phyloP scores from a whole-genome alignment of 2,113 vertebrate species.

The Noctilio leporinus region DNA sequence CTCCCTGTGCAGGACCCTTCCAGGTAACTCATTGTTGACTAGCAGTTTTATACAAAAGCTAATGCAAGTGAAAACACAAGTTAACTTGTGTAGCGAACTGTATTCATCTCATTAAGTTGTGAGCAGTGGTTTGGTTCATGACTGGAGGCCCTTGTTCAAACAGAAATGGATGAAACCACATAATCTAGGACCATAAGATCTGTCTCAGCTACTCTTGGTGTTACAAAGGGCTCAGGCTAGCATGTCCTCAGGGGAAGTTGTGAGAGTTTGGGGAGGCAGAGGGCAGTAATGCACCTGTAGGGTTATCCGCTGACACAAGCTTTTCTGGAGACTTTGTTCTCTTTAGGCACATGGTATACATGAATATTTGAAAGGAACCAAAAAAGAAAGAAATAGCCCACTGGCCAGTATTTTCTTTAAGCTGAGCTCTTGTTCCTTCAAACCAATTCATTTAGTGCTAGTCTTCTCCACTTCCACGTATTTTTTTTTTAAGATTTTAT shows the following conservation, averaged over 20 bases:
- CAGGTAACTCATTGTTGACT: too few species aligned
- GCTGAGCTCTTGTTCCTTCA: not conserved
- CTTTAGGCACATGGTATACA: not conserved
- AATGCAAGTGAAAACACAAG: too few species aligned
- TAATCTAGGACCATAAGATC: not conserved
- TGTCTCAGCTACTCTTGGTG: not conserved
- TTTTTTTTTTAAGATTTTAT: too few species aligned
- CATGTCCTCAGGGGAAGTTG: not conserved
- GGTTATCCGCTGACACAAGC: not conserved
- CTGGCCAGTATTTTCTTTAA: not conserved
- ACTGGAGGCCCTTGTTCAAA: not conserved
- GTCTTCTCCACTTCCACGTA: not conserved
- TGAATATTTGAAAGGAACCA: not conserved
- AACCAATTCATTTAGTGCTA: not conserved
- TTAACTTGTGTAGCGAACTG: too few species aligned
- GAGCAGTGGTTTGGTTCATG: not conserved
- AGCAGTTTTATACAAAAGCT: too few species aligned
- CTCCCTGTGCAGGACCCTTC: not conserved
- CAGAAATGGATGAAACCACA: not conserved
- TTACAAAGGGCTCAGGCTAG: not conserved
- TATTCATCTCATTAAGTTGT: too few species aligned
- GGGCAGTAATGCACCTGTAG: fast-evolving
- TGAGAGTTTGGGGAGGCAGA: not conserved
- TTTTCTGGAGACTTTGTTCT: not conserved
- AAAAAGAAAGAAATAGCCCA: not conserved